Base-by-base conservation (phyloP, 2,888 invertebrate species). In the Dryococelus australis region DNA sequence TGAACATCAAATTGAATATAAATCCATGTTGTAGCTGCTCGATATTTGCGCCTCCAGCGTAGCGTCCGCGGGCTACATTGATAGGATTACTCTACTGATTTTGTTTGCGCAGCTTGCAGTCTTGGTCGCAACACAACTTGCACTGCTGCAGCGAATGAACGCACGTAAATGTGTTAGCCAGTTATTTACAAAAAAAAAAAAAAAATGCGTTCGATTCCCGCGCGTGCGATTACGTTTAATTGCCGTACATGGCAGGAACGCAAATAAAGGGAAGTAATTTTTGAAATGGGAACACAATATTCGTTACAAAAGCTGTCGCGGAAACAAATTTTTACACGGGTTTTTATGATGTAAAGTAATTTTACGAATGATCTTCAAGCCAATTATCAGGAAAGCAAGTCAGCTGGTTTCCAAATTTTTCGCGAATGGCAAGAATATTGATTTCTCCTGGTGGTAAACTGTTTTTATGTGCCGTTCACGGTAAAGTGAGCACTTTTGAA, bases 1-100 rank as follows among this genome's bases (percentile, higher is more conserved):
- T 83, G 20, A 83, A 83, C 43, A 35, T 83, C 43, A 83, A 83
- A 83, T 83, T 83, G 83, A 83, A 83, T 83, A 83, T 83, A 83
- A 83, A 83, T 83, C 83, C 83, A 9, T 28, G 24, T 27, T 27
- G 83, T n/a, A 43, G 43, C 83, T 27, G 28, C 83, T 35, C 83
- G 13, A 43, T 83, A 28, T 83, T 83, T 83, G 83, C 83, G 65
- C 65, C 65, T 65, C 35, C n/a, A n/a, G 65, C 5, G 65, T 20
- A n/a, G 65, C 20, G 65, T 65, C 24, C 65, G 16, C 65, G 65
- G 16, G 47, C 65, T n/a, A 20, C 16, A 65, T 8, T 65, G 65
- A 65, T 65, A 24, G 65, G 65, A 65, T 65, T 65, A 65, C n/a
- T 8, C 65, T n/a, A 20, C 65, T 65, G 65, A 65, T 65, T 65